Percentiles rank a stretch among this genome's conserved stretches.
Conservation (phyloP, 1,140 invertebrate genomes). For the Zophobas morio region DNA sequence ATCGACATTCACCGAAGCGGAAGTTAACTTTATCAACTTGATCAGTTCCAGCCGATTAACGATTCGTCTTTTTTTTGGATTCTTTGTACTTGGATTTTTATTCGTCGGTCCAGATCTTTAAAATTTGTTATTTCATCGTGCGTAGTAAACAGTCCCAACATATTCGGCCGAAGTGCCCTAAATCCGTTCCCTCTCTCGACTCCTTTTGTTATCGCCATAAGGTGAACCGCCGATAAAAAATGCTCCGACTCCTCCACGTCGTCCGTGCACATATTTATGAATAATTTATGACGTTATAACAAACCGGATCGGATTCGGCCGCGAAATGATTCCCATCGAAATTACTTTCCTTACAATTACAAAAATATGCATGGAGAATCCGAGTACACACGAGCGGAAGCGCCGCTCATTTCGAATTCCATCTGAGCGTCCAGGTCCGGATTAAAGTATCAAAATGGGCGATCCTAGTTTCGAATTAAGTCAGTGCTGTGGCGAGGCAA, state of each 20-base stretch:
- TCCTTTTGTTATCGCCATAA: not conserved
- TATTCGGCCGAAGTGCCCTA: no score
- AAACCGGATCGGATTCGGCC: not conserved
- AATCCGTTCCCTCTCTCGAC: no score
- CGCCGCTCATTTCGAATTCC: not conserved
- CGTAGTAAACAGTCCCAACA: no score
- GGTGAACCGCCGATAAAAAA: not conserved
- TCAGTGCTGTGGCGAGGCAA: not conserved
- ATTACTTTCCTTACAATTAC: not conserved
- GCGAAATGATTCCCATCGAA: not conserved
- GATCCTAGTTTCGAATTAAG: constrained; percentile 7
- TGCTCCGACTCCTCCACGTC: not conserved
- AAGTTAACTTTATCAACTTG: no score
- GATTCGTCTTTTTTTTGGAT: no score
- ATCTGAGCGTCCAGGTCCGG: constrained; percentile 12
- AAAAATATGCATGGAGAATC: constrained; percentile 2
- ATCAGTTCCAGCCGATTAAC: no score
- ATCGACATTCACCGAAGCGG: no score
- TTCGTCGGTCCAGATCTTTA: no score
- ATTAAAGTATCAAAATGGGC: constrained; percentile 17
- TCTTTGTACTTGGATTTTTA: no score
- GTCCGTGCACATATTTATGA: not conserved
- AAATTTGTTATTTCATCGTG: no score
- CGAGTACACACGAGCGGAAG: not conserved
- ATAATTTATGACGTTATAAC: not conserved